Conservation (phyloP, 2,113 vertebrate species). For the Sinocyclocheilus grahami region DNA sequence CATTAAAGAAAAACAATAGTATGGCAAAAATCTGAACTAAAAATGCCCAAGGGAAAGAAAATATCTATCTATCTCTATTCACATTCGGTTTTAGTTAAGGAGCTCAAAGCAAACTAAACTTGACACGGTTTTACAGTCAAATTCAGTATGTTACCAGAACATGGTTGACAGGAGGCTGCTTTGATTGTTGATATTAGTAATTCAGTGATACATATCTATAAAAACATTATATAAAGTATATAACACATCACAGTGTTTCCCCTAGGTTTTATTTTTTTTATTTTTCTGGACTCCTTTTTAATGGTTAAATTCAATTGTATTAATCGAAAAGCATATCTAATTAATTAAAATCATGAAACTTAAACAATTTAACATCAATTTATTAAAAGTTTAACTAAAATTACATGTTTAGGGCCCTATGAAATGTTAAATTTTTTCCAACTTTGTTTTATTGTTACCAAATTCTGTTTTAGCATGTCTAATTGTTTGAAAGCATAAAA, state of each 20-base stretch:
- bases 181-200: background rate
- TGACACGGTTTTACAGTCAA: background rate
- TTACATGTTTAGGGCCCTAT: too few species aligned
- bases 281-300: too few species aligned
- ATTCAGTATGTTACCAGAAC: background rate
- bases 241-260: background rate
- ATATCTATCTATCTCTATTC: background rate
- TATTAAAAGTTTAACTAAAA: too few species aligned
- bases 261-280: too few species aligned
- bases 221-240: constrained; percentile 2
- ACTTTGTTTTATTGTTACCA: too few species aligned
- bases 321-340: too few species aligned
- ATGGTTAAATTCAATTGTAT: too few species aligned
- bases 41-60: background rate
- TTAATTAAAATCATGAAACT: too few species aligned
- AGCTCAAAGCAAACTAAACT: background rate
- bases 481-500: too few species aligned
- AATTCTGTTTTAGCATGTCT: too few species aligned
- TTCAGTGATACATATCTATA: background rate
- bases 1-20: constrained; percentile 21
- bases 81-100: background rate
- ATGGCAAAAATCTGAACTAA: background rate
- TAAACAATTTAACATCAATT: too few species aligned
- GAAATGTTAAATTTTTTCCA: too few species aligned
- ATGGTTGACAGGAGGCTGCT: background rate